Conservation (phyloP, 1,140 invertebrate species). For the Ostrea denselamellosa region DNA sequence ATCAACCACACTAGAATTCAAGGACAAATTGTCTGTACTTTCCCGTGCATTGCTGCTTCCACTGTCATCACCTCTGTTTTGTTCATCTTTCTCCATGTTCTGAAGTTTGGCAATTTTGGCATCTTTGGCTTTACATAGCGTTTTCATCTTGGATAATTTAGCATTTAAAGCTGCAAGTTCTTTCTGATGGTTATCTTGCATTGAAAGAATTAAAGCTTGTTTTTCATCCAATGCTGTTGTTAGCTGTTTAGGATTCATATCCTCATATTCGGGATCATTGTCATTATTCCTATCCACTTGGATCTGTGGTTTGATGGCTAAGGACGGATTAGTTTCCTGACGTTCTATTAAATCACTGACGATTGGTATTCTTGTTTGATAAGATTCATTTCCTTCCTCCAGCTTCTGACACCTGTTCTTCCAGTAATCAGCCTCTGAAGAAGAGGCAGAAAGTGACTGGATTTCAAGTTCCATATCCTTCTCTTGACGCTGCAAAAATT, state of each 20-base stretch:
- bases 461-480: constrained; percentile 36
- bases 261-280: neutral
- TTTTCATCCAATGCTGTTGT: neutral
- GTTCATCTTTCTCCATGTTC: constrained; percentile 40
- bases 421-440: constrained; percentile 36
- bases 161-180: constrained; percentile 38
- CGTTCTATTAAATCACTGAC: constrained; percentile 8
- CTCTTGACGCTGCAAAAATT: constrained; percentile 43
- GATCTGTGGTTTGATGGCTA: neutral
- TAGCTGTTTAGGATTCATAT: neutral
- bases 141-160: constrained; percentile 47
- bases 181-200: constrained; percentile 43
- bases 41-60: neutral
- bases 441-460: neutral
- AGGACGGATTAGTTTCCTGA: neutral
- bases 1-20: neutral
- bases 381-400: constrained; percentile 2
- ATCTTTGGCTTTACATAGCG: constrained; percentile 57
- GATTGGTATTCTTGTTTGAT: neutral
- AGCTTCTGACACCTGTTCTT: constrained; percentile 18
- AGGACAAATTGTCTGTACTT: neutral
- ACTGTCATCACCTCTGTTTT: neutral
- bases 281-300: neutral
- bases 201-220: constrained; percentile 34
- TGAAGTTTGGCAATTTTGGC: constrained; percentile 44